Evolutionary conservation across 2,113 vertebrate species (phyloP).

Genomic region (Hippolais icterina): DNA sequence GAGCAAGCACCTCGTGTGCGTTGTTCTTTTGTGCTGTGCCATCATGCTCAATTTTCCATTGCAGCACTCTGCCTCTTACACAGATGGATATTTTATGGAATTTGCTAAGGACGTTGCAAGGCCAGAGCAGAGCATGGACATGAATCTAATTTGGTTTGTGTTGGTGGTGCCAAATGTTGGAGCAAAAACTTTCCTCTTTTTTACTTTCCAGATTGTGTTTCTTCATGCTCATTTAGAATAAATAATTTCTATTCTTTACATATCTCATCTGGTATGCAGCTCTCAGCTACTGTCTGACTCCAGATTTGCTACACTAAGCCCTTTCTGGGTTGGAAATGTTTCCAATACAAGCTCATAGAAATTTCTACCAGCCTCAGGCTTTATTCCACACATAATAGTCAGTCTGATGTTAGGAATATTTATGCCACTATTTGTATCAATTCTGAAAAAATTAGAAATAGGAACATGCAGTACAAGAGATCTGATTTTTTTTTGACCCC

Average conservation of each 20-base stretch:
- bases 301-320: neutral
- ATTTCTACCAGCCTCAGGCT: neutral
- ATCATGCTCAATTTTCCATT: neutral
- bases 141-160: slow-evolving; percentile 9
- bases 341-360: neutral
- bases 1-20: neutral
- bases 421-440: neutral
- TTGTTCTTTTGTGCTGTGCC: neutral
- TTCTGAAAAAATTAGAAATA: neutral
- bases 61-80: neutral
- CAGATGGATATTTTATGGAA: neutral
- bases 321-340: neutral
- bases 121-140: neutral
- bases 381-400: neutral
- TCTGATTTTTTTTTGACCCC: neutral
- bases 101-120: slow-evolving; percentile 1
- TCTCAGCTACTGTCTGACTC: neutral
- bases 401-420: neutral
- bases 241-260: neutral
- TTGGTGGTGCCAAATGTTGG: neutral
- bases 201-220: neutral
- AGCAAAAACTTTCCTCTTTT: neutral
- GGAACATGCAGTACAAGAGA: neutral
- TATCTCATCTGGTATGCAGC: neutral
- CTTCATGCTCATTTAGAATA: neutral